A percentile compares a stretch with the other conserved stretches of the same genome.
Evolutionary conservation across 2,797 vertebrate genomes (phyloP).

Genomic region (Hoplostethus atlanticus): DNA sequence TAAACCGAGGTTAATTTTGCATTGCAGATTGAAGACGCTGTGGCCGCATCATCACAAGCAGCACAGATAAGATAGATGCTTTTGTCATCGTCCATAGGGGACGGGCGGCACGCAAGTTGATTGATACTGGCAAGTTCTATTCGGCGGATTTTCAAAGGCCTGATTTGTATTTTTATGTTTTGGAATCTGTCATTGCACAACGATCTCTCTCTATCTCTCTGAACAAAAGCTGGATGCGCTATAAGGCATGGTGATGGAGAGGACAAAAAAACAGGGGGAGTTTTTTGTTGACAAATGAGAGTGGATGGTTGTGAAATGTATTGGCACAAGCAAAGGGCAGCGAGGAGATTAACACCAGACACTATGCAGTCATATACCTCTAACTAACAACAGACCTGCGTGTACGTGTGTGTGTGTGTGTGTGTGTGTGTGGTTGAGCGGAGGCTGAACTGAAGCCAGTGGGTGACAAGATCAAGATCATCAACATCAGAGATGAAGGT

Average conservation of each 20-base stretch:
- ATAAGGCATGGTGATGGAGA: slow-evolving; percentile 11
- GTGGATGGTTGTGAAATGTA: slow-evolving; percentile 26
- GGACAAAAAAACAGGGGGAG: neutral
- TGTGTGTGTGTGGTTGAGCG: slow-evolving; percentile 9
- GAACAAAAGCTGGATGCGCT: slow-evolving; percentile 24
- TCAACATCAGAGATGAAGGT: slow-evolving; percentile 10
- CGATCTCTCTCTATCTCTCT: neutral
- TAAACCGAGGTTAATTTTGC: slow-evolving; percentile 81
- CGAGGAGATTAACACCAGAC: slow-evolving; percentile 34
- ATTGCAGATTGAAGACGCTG: slow-evolving; percentile 72
- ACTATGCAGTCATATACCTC: slow-evolving; percentile 17
- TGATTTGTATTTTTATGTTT: slow-evolving; percentile 58
- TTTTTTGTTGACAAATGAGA: slow-evolving; percentile 33
- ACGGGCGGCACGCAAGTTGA: slow-evolving; percentile 41
- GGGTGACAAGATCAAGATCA: slow-evolving; percentile 31
- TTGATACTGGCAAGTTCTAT: slow-evolving; percentile 51
- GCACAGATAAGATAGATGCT: slow-evolving; percentile 50
- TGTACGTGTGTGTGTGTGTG: slow-evolving; percentile 16
- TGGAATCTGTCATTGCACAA: slow-evolving; percentile 40
- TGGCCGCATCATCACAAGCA: slow-evolving; percentile 40
- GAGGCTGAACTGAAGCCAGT: slow-evolving; percentile 15
- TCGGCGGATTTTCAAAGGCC: slow-evolving; percentile 45
- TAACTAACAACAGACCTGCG: slow-evolving; percentile 31
- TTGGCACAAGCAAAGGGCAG: slow-evolving; percentile 24
- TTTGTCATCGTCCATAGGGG: slow-evolving; percentile 59